These are phyloP conservation scores for Zapornia atra DNA, from an alignment of 2,113 vertebrate genomes.

Conservation along the genomic window DNA sequence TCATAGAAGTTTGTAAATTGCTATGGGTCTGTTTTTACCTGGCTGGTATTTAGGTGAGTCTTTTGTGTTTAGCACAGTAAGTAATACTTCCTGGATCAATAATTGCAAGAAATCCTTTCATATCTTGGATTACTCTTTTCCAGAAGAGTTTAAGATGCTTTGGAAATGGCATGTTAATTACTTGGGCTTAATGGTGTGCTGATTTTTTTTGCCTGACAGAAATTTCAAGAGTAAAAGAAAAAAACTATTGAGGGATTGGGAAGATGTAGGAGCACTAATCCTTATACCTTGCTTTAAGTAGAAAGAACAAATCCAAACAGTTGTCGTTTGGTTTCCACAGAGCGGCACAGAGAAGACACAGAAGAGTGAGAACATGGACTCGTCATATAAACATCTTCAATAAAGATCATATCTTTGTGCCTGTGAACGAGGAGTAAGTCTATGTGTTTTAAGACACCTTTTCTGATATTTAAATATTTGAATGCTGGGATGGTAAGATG, in stretches of 20 bases:
- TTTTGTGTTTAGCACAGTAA: not conserved
- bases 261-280: not conserved
- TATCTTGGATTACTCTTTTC: not conserved
- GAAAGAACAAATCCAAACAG: not conserved
- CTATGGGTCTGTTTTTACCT: not conserved
- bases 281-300: not conserved
- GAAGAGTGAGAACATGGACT: slow-evolving; percentile 95
- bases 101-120: not conserved
- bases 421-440: slow-evolving; percentile 98
- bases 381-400: slow-evolving; percentile 94
- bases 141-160: not conserved
- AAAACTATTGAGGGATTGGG: not conserved
- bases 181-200: not conserved
- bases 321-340: slow-evolving; percentile 65
- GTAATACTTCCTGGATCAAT: not conserved
- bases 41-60: not conserved
- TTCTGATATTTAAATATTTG: not conserved
- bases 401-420: slow-evolving; percentile 97
- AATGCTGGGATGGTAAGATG: not conserved
- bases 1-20: not conserved
- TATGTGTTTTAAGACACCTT: not conserved
- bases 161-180: not conserved
- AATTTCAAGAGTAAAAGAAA: not conserved
- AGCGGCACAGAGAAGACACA: slow-evolving; percentile 86
- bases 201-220: not conserved